Percentiles rank a stretch among this genome's conserved stretches.
Evolutionary conservation across 2,888 invertebrate genomes (phyloP).

Genomic region (Nomada lathburiana): DNA sequence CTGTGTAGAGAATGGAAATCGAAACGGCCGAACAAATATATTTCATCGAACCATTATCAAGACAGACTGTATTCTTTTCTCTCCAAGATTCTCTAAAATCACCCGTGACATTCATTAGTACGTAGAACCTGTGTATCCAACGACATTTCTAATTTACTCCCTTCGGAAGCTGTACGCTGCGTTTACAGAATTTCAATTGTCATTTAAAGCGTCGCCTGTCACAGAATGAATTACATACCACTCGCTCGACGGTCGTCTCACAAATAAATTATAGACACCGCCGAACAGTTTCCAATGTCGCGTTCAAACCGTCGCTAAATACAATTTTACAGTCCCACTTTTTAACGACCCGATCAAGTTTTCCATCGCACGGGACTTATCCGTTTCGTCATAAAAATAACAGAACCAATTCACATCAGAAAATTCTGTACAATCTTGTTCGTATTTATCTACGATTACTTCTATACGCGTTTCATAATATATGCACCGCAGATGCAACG

Average conservation of each 20-base stretch:
- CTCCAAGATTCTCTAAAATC: constrained; percentile 19
- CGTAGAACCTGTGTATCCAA: constrained; percentile 20
- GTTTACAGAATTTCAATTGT: constrained; percentile 51
- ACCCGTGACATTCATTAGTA: constrained; percentile 43
- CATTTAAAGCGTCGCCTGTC: constrained; percentile 32
- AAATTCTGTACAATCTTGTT: background rate
- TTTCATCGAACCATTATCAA: constrained; percentile 37
- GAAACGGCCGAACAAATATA: constrained; percentile 44
- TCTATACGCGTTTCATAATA: constrained; percentile 9
- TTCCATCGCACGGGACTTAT: no score
- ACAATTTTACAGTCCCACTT: background rate
- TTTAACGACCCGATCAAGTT: background rate
- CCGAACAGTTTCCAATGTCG: background rate
- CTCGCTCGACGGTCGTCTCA: background rate
- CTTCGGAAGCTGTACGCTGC: constrained; percentile 39
- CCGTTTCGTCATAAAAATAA: no score
- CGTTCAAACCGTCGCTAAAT: background rate
- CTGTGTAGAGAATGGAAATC: constrained; percentile 56
- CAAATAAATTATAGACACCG: background rate
- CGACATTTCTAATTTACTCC: constrained; percentile 56
- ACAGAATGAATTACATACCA: constrained; percentile 6
- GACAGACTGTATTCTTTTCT: constrained; percentile 38
- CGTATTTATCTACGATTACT: background rate
- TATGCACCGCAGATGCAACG: constrained; percentile 37
- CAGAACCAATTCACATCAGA: background rate